phyloP scores from a whole-genome alignment of 2,113 vertebrate species.

The Lynx canadensis region DNA sequence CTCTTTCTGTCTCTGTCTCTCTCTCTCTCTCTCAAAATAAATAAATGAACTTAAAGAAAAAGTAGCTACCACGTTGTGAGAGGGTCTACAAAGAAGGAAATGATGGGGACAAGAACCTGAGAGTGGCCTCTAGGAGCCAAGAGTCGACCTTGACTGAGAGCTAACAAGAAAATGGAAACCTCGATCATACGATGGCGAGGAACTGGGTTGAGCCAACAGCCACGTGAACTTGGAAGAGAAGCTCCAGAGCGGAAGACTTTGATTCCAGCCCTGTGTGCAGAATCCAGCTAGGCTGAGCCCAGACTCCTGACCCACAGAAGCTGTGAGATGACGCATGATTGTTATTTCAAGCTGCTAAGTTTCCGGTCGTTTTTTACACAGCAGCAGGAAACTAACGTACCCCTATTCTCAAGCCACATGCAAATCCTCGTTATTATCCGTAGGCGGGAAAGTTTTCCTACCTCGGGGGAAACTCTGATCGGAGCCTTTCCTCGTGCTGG shows the following conservation, averaged over 20 bases:
- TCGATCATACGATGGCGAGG: neutral
- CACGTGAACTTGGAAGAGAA: neutral
- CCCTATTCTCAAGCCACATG: neutral
- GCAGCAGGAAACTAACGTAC: neutral
- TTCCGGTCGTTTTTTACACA: neutral
- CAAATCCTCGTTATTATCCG: neutral
- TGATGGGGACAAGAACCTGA: neutral
- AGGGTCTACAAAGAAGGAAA: neutral
- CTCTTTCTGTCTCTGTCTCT: no score
- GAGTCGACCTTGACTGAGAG: neutral
- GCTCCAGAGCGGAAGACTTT: neutral
- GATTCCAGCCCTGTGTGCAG: neutral
- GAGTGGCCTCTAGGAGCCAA: neutral
- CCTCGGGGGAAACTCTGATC: neutral
- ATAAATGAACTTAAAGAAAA: no score
- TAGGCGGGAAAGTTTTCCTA: neutral
- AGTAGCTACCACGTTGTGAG: neutral
- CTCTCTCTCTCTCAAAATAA: no score
- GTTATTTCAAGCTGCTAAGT: neutral
- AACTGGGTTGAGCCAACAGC: neutral
- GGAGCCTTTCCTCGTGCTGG: neutral
- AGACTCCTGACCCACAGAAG: neutral
- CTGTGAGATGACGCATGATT: neutral
- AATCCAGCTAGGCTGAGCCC: neutral
- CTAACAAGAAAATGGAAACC: neutral